These are phyloP conservation scores for Steinernema khuongi DNA, from an alignment of 1,140 invertebrate species.

Conservation along the genomic window DNA sequence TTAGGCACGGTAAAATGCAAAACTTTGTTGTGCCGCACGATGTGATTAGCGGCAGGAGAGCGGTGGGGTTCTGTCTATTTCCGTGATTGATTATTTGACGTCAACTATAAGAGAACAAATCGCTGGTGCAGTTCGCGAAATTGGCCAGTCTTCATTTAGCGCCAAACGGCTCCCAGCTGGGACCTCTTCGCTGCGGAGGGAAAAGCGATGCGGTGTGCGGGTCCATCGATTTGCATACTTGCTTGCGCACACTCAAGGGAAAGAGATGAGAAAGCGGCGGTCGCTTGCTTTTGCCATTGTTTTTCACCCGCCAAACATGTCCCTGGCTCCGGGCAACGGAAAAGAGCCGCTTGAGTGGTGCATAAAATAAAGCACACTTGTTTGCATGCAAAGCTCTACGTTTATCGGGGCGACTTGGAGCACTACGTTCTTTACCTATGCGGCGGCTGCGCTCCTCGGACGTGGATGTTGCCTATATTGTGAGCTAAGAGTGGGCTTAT, in stretches of 20 bases:
- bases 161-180: background rate
- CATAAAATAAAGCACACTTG: too few relatives aligned
- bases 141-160: background rate
- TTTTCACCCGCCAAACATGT: too few relatives aligned
- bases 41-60: too few relatives aligned
- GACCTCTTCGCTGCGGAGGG: background rate
- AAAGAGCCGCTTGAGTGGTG: too few relatives aligned
- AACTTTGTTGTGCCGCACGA: background rate
- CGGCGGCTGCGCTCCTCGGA: too few relatives aligned
- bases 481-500: too few relatives aligned
- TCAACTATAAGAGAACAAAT: background rate
- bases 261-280: constrained; percentile 10
- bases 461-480: too few relatives aligned
- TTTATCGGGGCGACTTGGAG: too few relatives aligned
- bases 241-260: background rate
- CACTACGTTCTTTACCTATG: too few relatives aligned
- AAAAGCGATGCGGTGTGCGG: background rate
- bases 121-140: background rate
- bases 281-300: background rate
- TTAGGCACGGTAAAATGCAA: background rate
- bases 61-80: too few relatives aligned
- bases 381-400: too few relatives aligned
- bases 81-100: background rate
- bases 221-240: constrained; percentile 12
- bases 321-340: too few relatives aligned